These are phyloP conservation scores for Trochalopteron elliotii DNA, from an alignment of 2,113 vertebrate species.

Conservation along the genomic window DNA sequence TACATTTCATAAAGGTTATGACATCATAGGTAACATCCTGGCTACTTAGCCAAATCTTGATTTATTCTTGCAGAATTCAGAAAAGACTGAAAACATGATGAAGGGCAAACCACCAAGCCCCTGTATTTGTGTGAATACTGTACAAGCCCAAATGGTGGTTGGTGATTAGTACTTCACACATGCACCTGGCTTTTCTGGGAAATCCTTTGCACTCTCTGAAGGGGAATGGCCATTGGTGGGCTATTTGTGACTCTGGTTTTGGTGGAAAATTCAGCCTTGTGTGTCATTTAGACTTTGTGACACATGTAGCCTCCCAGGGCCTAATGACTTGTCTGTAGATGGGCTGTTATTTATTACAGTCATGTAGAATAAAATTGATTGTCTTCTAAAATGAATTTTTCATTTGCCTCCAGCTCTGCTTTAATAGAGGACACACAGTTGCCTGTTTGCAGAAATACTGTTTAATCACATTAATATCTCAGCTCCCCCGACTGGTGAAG, in stretches of 20 bases:
- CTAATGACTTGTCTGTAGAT: constrained; percentile 87
- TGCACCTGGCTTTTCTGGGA: constrained; percentile 15
- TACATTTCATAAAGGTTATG: neutral
- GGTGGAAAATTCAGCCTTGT: constrained; percentile 68
- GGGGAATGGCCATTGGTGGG: constrained; percentile 34
- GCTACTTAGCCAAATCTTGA: neutral
- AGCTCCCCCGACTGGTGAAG: constrained; percentile 81
- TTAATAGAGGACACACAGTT: constrained; percentile 88
- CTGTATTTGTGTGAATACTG: neutral
- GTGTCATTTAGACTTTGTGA: constrained; percentile 85
- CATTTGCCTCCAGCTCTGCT: constrained; percentile 87
- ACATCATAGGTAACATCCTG: neutral
- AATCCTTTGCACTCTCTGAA: neutral
- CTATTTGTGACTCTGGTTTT: constrained; percentile 68
- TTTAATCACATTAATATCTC: constrained; percentile 95
- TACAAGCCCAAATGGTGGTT: neutral
- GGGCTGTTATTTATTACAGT: constrained; percentile 90
- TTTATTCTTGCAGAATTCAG: neutral
- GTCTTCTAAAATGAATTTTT: constrained; percentile 95
- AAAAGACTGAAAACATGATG: neutral
- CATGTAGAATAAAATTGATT: constrained; percentile 93
- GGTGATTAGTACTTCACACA: neutral
- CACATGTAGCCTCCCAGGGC: constrained; percentile 81
- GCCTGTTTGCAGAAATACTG: constrained; percentile 89
- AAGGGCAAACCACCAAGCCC: neutral